Evolutionary conservation across 2,888 invertebrate species (phyloP), one percentile per base, ranked within the genome.

Genomic region (Galeruca laticollis): DNA sequence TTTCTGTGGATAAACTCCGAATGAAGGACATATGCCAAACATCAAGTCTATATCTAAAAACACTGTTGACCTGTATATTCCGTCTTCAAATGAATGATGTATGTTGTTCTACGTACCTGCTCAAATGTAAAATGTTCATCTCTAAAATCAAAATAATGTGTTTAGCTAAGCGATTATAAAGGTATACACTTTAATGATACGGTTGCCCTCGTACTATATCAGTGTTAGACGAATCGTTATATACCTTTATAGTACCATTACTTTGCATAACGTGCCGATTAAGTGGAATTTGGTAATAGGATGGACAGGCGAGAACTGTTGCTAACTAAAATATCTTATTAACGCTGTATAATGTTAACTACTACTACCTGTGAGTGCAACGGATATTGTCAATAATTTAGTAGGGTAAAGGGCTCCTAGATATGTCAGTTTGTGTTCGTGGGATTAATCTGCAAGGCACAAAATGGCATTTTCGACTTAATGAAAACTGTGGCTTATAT

Each of bases 191-290:
- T 6, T 26, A 26, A 21, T 8, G 26, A 11, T 4, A 1, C 26
- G 26, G 31, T 43, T 47, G 62, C 52, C 20, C 52, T 20, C 31
- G 15, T 20, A 62, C 62, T 62, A 62, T 52, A 62, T 21, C 33
- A 62, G 60, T 59, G 47, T 60, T 69, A 70, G 65, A 66, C 59
- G 70, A 70, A 43, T 65, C 70, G 60, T 70, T 54, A 62, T 73
- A 62, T 47, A 59, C 63, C 69, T 62, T 61, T 70, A 65, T 61
- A 70, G 65, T 66, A 61, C 52, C 73, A 66, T 65, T 56, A 57
- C 70, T 73, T 72, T 74, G 72, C 73, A 74, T 74, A 74, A 65
- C 70, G 70, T 51, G n/a, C 63, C 69, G 69, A 73, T 73, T 73
- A 73, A 65, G 69, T 60, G 69, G 73, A 72, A 74, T 74, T 74